Evolutionary conservation across 2,888 invertebrate species (phyloP).

Genomic region (Conus canariensis): DNA sequence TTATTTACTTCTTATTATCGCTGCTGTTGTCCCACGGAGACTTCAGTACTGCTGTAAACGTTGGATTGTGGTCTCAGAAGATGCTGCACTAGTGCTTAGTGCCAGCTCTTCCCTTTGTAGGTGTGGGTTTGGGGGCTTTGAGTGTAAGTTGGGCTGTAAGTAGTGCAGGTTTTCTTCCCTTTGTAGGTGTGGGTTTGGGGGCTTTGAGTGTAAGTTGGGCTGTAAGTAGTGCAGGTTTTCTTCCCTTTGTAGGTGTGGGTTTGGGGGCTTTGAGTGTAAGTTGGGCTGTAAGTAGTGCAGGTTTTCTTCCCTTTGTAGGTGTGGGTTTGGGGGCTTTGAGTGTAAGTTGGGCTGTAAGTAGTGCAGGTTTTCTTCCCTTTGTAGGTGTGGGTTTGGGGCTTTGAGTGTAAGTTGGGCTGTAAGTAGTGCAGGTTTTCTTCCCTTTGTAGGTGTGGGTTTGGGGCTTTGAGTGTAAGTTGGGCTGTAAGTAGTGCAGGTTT

Average conservation of each 20-base stretch:
- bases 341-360: not conserved
- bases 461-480: not conserved
- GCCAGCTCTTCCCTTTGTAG: no score
- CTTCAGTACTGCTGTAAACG: no score
- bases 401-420: not conserved
- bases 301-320: not conserved
- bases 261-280: not conserved
- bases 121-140: no score
- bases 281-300: not conserved
- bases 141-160: not conserved
- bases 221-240: not conserved
- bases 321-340: not conserved
- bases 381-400: not conserved
- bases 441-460: not conserved
- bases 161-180: not conserved
- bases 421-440: not conserved
- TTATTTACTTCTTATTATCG: no score
- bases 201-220: not conserved
- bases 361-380: not conserved
- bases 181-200: not conserved
- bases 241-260: no score
- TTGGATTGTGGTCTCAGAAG: no score
- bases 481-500: not conserved
- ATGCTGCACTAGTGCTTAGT: no score
- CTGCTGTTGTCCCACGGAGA: no score